These are phyloP conservation scores for Amiota communis DNA, from an alignment of 2,888 invertebrate species.

Conservation along the genomic window DNA sequence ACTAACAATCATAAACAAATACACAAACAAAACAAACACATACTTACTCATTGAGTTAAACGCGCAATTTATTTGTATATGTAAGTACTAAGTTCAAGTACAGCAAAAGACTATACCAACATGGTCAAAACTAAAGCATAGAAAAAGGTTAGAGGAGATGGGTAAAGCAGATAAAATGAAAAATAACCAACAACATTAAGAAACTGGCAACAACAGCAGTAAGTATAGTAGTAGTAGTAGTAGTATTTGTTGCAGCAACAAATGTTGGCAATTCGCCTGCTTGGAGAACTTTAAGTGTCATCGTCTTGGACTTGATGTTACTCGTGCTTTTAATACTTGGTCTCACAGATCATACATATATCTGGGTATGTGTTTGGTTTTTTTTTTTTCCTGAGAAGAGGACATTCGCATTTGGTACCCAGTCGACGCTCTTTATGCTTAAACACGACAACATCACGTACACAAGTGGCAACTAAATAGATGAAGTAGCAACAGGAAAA, in stretches of 20 bases:
- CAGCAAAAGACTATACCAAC: conserved; percentile 19
- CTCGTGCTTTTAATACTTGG: too few species aligned
- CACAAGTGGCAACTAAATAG: conserved; percentile 27
- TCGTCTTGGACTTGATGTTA: neutral
- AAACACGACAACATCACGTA: conserved; percentile 44
- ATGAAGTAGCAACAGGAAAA: conserved; percentile 11
- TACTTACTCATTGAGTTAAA: neutral
- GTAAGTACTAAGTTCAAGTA: conserved; percentile 56
- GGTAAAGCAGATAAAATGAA: too few species aligned
- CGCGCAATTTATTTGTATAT: conserved; percentile 54
- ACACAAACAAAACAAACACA: too few species aligned
- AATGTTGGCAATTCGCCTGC: conserved; percentile 8
- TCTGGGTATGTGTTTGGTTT: neutral
- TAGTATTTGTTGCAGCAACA: conserved; percentile 38
- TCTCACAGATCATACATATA: too few species aligned
- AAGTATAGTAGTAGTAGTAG: neutral
- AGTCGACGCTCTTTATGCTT: conserved; percentile 6
- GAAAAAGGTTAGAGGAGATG: neutral
- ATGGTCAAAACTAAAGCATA: neutral
- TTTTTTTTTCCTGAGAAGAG: neutral
- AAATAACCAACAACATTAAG: neutral
- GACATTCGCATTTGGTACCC: conserved; percentile 53
- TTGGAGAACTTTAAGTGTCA: neutral
- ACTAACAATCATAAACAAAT: conserved; percentile 1
- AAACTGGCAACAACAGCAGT: neutral